Evolutionary conservation across 1,140 invertebrate species (phyloP).

Genomic region (Zelostemma sp.): DNA sequence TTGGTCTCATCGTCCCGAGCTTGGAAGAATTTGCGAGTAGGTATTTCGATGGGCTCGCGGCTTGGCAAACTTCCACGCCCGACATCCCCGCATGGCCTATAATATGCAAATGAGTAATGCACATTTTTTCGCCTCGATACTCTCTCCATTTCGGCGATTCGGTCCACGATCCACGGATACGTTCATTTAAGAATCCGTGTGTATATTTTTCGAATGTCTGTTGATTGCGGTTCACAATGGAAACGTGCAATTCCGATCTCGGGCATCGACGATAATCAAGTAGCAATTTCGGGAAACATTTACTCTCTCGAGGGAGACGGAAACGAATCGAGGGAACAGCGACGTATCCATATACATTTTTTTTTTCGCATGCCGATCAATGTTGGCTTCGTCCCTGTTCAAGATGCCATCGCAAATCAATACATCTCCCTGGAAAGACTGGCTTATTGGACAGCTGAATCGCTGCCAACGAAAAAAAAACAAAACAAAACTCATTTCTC

Average conservation of each 20-base stretch:
- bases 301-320: no score
- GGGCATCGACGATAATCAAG: no score
- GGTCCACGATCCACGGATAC: no score
- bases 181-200: no score
- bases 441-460: constrained; percentile 6
- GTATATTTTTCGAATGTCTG: no score
- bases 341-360: constrained; percentile 1
- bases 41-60: constrained; percentile 32
- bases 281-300: no score
- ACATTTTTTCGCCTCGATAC: constrained; percentile 22
- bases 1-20: constrained; percentile 24
- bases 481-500: not conserved
- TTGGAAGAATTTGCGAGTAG: constrained; percentile 34
- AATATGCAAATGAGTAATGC: constrained; percentile 48
- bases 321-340: not conserved
- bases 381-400: constrained; percentile 20
- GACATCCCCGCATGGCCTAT: constrained; percentile 35
- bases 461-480: constrained; percentile 5
- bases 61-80: constrained; percentile 44
- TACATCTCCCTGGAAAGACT: constrained; percentile 12
- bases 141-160: no score
- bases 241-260: not conserved
- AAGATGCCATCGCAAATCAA: constrained; percentile 25
- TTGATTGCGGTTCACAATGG: not conserved
- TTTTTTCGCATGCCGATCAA: constrained; percentile 17